Conservation (phyloP, 1,140 invertebrate species). For the Drosophila eugracilis region DNA sequence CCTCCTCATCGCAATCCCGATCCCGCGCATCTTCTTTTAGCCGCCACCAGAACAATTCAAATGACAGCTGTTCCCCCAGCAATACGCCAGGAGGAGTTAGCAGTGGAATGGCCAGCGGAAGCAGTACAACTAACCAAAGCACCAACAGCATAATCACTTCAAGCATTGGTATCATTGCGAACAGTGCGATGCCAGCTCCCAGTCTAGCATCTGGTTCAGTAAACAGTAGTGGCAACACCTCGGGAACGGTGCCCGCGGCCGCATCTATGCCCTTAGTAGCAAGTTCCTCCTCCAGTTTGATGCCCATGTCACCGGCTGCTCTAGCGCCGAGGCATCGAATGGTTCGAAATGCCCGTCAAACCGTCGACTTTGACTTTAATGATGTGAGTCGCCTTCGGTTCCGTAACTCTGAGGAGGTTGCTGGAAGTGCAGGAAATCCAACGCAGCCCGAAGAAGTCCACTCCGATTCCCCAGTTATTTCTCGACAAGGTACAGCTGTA, state of each 20-base stretch:
- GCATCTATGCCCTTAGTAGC: conserved; percentile 43
- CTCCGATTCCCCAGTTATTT: conserved; percentile 80
- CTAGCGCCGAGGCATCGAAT: conserved; percentile 83
- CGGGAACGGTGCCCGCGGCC: conserved; percentile 4
- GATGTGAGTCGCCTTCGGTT: conserved; percentile 80
- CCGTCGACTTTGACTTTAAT: conserved; percentile 75
- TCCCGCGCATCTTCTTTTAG: conserved; percentile 86
- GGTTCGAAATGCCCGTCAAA: conserved; percentile 76
- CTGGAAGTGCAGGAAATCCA: conserved; percentile 85
- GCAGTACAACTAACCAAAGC: conserved; percentile 31
- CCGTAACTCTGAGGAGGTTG: conserved; percentile 87
- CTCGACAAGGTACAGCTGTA: conserved; percentile 67
- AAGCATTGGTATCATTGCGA: conserved; percentile 23
- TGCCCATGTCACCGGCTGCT: conserved; percentile 73
- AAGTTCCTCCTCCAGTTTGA: conserved; percentile 23
- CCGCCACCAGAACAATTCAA: conserved; percentile 74
- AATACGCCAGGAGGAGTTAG: conserved; percentile 42
- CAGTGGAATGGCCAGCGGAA: conserved; percentile 31
- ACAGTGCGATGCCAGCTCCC: conserved; percentile 67
- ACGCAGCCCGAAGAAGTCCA: conserved; percentile 81
- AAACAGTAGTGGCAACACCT: conserved; percentile 12
- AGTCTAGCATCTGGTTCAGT: conserved; percentile 55
- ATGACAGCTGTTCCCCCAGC: conserved; percentile 72
- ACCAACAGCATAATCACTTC: conserved; percentile 26
- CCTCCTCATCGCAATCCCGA: conserved; percentile 82